Base-by-base conservation (phyloP, 2,113 vertebrate species). In the Heterotilapia buettikoferi region DNA sequence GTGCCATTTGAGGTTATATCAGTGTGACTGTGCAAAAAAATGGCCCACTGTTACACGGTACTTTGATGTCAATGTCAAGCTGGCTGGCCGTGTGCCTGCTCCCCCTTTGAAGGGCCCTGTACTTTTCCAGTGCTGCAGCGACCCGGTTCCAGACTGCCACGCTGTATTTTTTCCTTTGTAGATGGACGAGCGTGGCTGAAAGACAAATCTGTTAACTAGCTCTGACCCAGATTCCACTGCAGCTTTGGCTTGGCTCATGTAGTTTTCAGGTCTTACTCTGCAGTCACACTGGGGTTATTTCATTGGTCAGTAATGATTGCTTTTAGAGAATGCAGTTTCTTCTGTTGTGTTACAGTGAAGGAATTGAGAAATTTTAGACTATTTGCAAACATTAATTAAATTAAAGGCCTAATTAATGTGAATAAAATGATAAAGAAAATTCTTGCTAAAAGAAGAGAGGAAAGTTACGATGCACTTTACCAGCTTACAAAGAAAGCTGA, bases 201-300 rank as follows among this genome's bases (percentile, higher is more conserved):
- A 90, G 40, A 86, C 87, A 92, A 89, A 90, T 93, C 87, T 95
- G 87, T 92, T 93, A 94, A 95, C 85, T 85, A 93, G 86, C 89
- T 92, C 89, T 94, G 92, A 95, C 95, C 94, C 89, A 94, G 81
- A 94, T 96, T 96, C 90, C 91, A 85, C 73, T 82, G 82, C 90
- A 92, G 88, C 84, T 47, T 80, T 88, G 71, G 81, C 73, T 83
- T 6, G 29, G 53, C 86, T 89, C 82, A 9, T 38, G 80, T 57
- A n/a, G 19, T 68, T 89, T 54, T 80, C 80, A 79, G 61, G 29
- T 87, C 84, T 80, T 11, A 12, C 53, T 71, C 66, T 57, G 36
- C 4, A 80, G 80, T 63, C 76, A 11, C 54, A 54, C 18, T 43
- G 29, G 16, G 36, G 45, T 59, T 78, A 19, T 90, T 92, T 86